A percentile compares a stretch with the other conserved stretches of the same genome.
phyloP scores from a whole-genome alignment of 1,140 invertebrate genomes.

The Zelostemma sp. region DNA sequence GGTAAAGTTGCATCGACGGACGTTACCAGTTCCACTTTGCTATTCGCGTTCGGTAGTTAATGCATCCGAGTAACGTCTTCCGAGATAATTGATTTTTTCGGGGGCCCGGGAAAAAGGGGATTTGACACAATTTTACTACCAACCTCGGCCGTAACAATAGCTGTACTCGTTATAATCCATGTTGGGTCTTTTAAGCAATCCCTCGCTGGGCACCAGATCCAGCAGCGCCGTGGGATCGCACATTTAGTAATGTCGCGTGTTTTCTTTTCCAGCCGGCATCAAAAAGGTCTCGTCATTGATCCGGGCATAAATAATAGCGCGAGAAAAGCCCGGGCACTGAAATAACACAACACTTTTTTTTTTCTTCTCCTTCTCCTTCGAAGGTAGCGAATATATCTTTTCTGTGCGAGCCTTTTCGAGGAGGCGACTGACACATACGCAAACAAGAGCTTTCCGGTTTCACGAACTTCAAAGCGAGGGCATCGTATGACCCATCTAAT shows the following conservation, averaged over 20 bases:
- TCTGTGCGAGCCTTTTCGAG: not conserved
- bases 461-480: constrained; percentile 3
- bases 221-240: constrained; percentile 62
- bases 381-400: constrained; percentile 3
- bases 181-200: constrained; percentile 65
- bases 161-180: constrained; percentile 71
- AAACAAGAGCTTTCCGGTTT: constrained; percentile 16
- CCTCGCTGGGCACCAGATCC: constrained; percentile 65
- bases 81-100: not conserved
- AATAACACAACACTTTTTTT: constrained; percentile 13
- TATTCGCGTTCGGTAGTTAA: constrained; percentile 9
- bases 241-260: constrained; percentile 31
- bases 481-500: not conserved
- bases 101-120: too few species aligned
- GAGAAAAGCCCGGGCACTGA: constrained; percentile 8
- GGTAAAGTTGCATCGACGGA: not conserved
- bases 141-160: constrained; percentile 69
- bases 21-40: not conserved
- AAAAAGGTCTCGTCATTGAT: constrained; percentile 39
- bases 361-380: not conserved
- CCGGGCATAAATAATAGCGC: constrained; percentile 9
- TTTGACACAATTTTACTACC: too few species aligned
- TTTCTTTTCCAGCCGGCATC: constrained; percentile 29
- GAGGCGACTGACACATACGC: constrained; percentile 6
- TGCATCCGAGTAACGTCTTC: not conserved